These are phyloP conservation scores for Sciurus vulgaris DNA, from an alignment of 2,797 vertebrate species.

Conservation along the genomic window DNA sequence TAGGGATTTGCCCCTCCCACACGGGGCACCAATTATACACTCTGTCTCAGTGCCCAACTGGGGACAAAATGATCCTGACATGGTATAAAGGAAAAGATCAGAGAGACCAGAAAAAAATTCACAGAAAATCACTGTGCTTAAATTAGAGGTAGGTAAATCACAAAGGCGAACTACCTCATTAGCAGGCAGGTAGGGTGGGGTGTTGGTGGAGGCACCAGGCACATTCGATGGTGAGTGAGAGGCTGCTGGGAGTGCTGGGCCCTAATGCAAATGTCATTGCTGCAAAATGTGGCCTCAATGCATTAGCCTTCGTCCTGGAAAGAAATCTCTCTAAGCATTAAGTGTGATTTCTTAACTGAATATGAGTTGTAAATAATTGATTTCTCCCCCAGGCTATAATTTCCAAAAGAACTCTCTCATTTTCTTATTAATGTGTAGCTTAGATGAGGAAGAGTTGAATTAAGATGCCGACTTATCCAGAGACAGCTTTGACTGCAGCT, in stretches of 20 bases:
- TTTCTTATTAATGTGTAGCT: conserved; percentile 41
- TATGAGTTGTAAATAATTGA: conserved; percentile 48
- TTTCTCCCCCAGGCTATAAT: conserved; percentile 8
- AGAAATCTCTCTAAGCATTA: not conserved
- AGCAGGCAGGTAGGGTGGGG: no score
- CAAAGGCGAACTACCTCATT: no score
- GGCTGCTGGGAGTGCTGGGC: not conserved
- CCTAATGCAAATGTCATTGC: not conserved
- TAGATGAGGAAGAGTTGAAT: not conserved
- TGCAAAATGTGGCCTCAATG: not conserved
- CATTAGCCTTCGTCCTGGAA: not conserved
- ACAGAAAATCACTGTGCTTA: no score
- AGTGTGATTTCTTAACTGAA: not conserved
- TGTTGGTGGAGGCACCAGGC: no score
- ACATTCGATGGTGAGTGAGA: no score
- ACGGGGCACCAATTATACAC: accelerated
- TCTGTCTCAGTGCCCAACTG: not conserved
- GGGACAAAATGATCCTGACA: not conserved
- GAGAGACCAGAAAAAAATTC: not conserved
- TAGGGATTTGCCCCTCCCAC: not conserved
- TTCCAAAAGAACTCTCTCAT: conserved; percentile 1
- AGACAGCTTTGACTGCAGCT: not conserved
- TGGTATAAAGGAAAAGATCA: not conserved
- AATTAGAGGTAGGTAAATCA: not conserved
- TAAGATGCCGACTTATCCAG: not conserved